Evolutionary conservation across 2,888 invertebrate species (phyloP).

Genomic region (Tinea pellionella): DNA sequence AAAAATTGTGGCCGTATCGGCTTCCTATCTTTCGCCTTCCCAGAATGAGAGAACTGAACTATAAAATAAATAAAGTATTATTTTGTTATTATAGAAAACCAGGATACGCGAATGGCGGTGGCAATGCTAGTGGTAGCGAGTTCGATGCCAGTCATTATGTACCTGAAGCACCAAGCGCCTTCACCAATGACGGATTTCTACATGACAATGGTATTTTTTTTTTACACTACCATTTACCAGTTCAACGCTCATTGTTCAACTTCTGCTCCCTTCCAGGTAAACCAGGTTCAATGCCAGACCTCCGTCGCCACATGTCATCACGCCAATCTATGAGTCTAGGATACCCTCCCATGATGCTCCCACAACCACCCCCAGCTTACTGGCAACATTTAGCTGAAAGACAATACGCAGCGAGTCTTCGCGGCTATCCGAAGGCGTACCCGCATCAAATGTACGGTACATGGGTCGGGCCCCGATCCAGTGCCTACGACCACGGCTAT

Average conservation of each 20-base stretch:
- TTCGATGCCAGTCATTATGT: conserved; percentile 65
- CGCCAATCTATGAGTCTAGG: conserved; percentile 51
- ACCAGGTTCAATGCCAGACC: conserved; percentile 63
- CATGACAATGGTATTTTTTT: conserved; percentile 44
- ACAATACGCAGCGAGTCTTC: conserved; percentile 53
- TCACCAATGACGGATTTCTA: conserved; percentile 58
- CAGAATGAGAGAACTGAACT: no score
- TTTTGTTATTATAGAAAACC: conserved; percentile 30
- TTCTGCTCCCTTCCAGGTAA: conserved; percentile 35
- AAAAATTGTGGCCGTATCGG: no score
- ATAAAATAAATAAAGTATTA: no score
- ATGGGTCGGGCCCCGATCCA: conserved; percentile 58
- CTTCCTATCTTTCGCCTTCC: no score
- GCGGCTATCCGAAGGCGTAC: conserved; percentile 49
- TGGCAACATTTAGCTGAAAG: conserved; percentile 57
- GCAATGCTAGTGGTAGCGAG: conserved; percentile 53
- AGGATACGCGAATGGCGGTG: conserved; percentile 38
- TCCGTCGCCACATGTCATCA: conserved; percentile 49
- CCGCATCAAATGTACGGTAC: conserved; percentile 52
- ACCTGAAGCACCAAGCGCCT: conserved; percentile 52
- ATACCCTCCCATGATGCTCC: conserved; percentile 45
- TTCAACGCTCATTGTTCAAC: neutral
- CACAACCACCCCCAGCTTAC: conserved; percentile 54
- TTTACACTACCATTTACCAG: neutral
- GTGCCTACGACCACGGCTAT: conserved; percentile 61